Percentiles rank a stretch among this genome's conserved stretches.
Evolutionary conservation across 2,888 invertebrate genomes (phyloP).

Genomic region (Deroplatys truncata): DNA sequence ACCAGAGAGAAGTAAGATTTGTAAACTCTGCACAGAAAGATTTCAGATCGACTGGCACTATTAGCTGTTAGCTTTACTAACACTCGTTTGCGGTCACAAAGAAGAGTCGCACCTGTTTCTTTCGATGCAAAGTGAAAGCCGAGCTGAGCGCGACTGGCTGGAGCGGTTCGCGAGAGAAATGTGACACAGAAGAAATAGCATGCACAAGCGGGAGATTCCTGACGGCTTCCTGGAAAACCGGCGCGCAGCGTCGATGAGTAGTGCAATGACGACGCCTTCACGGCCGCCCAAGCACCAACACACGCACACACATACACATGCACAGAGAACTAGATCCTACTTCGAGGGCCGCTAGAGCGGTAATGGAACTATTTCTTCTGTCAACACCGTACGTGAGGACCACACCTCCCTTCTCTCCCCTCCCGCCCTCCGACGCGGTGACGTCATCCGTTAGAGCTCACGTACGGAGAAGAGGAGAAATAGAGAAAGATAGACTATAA

Average conservation of each 20-base stretch:
- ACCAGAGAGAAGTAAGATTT: no score
- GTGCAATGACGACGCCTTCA: not conserved
- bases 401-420: not conserved
- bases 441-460: not conserved
- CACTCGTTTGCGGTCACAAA: no score
- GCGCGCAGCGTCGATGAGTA: not conserved
- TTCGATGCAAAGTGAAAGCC: no score
- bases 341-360: not conserved
- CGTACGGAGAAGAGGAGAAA: not conserved
- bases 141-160: no score
- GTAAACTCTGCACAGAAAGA: no score
- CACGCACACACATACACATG: not conserved
- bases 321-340: not conserved
- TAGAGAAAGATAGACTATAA: not conserved
- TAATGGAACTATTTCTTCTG: not conserved
- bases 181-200: no score
- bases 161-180: no score
- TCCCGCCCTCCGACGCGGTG: not conserved
- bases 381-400: constrained; percentile 4
- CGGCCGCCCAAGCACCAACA: not conserved
- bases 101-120: no score
- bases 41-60: no score
- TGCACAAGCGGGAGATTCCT: not conserved
- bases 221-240: not conserved
- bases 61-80: no score